phyloP scores from a whole-genome alignment of 2,797 vertebrate genomes.

The Rhinoraja longicauda region DNA sequence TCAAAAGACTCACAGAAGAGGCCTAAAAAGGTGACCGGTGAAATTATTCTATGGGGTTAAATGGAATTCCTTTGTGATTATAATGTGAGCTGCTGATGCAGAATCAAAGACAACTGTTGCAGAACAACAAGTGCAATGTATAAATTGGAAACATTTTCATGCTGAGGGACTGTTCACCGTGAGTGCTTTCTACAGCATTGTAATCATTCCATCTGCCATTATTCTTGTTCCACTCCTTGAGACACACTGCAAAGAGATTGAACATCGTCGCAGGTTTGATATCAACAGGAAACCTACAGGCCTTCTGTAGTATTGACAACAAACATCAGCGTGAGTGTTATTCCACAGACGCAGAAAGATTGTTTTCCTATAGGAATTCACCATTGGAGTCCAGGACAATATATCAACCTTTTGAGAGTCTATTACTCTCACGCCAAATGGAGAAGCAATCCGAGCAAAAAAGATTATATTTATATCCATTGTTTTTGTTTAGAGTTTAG shows the following conservation, averaged over 20 bases:
- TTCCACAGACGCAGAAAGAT: not conserved
- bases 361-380: not conserved
- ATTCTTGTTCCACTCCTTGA: not conserved
- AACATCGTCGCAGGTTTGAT: not conserved
- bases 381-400: not conserved
- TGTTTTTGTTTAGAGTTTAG: not conserved
- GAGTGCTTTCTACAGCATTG: not conserved
- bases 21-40: not conserved
- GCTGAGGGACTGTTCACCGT: not conserved
- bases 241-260: not conserved
- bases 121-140: not conserved
- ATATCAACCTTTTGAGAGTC: not conserved
- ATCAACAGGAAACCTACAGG: not conserved
- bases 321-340: not conserved
- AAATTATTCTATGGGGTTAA: not conserved
- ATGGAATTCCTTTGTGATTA: too few relatives aligned
- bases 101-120: not conserved
- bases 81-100: not conserved
- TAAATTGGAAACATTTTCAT: not conserved
- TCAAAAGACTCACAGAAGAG: not conserved
- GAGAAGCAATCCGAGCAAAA: not conserved
- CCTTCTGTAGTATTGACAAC: not conserved
- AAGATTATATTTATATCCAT: not conserved
- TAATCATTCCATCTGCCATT: not conserved
- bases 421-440: not conserved